phyloP scores from a whole-genome alignment of 2,888 invertebrate genomes.

The Biston stratarius region DNA sequence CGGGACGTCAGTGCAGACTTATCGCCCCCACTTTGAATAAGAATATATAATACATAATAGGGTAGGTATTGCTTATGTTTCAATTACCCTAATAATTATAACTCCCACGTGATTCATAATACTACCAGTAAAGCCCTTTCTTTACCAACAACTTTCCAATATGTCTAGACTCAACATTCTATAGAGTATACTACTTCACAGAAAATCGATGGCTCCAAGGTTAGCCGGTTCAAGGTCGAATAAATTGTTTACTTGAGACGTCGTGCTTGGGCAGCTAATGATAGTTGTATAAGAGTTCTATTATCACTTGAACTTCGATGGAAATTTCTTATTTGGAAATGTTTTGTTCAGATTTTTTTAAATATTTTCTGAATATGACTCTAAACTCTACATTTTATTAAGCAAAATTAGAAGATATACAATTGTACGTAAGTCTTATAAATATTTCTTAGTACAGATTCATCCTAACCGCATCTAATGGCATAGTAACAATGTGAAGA shows the following conservation, averaged over 20 bases:
- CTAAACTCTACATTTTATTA: too few species aligned
- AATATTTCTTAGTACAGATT: too few species aligned
- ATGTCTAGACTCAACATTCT: neutral
- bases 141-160: neutral
- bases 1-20: too few species aligned
- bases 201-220: constrained; percentile 41
- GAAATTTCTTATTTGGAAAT: neutral
- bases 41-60: too few species aligned
- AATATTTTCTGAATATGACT: neutral
- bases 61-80: too few species aligned
- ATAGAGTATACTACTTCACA: constrained; percentile 13
- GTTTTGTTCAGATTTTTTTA: neutral
- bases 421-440: too few species aligned
- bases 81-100: too few species aligned
- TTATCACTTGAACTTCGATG: constrained; percentile 7
- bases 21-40: too few species aligned
- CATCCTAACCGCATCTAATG: too few species aligned
- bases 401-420: too few species aligned
- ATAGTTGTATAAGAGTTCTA: constrained; percentile 11
- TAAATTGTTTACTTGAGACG: constrained; percentile 36
- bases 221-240: constrained; percentile 41
- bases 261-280: constrained; percentile 16
- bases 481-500: too few species aligned
- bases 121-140: neutral
- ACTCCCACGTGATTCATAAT: too few species aligned